These are phyloP conservation scores for Sebastes goodei DNA, from an alignment of 2,797 vertebrate genomes.

Conservation along the genomic window DNA sequence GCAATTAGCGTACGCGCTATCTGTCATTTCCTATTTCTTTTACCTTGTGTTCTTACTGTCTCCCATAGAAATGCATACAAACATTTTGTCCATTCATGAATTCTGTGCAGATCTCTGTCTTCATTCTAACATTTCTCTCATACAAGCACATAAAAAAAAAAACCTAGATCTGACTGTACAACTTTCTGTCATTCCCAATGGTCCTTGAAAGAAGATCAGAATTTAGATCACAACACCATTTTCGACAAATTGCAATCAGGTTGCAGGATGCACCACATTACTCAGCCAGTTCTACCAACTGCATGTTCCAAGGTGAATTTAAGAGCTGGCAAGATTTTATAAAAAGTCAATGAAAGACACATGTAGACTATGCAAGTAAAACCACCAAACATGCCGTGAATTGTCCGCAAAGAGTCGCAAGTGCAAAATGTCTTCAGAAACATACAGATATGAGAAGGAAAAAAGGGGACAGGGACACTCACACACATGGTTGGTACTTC, in stretches of 20 bases:
- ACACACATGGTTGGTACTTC: too few relatives aligned
- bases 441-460: background rate
- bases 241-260: background rate
- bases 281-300: background rate
- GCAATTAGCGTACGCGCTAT: slow-evolving; percentile 45
- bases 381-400: background rate
- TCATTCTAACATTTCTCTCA: background rate
- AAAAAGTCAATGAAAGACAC: background rate
- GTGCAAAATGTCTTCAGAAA: background rate
- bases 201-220: background rate
- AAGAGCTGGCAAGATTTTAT: background rate
- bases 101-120: background rate
- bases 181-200: background rate
- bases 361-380: background rate
- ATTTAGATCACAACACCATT: background rate
- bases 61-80: background rate
- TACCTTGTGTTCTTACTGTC: background rate
- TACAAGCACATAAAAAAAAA: background rate
- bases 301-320: background rate
- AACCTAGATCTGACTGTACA: background rate
- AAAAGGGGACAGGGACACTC: background rate
- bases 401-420: background rate
- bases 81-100: background rate
- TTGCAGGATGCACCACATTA: background rate
- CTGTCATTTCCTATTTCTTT: slow-evolving; percentile 28